Percentiles rank a stretch among this genome's conserved stretches.
These are phyloP conservation scores for Lamprologus sp. DNA, from an alignment of 2,113 vertebrate genomes.

Conservation along the genomic window DNA sequence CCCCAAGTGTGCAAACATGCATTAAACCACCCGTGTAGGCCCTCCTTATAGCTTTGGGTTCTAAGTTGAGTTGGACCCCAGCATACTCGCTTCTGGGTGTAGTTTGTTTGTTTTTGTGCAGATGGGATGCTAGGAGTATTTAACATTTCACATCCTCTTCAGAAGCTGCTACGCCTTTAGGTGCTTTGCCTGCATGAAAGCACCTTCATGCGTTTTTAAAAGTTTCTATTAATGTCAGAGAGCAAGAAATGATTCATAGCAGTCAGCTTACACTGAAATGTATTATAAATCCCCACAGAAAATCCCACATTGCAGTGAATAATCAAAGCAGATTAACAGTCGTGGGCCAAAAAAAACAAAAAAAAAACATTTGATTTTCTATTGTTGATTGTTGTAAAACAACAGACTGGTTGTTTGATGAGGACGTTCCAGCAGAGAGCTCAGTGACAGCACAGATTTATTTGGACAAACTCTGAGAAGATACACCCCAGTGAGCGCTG, in stretches of 20 bases:
- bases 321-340: background rate
- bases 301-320: background rate
- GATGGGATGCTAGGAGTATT: background rate
- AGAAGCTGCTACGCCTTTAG: background rate
- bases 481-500: background rate
- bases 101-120: background rate
- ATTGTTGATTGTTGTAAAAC: background rate
- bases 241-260: background rate
- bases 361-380: accelerated
- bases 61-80: background rate
- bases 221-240: background rate
- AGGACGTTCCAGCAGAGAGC: background rate
- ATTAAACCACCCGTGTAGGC: background rate
- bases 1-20: background rate
- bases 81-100: background rate
- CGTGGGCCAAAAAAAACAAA: background rate
- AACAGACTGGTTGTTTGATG: background rate
- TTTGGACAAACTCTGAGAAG: background rate
- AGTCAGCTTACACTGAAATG: background rate
- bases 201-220: background rate
- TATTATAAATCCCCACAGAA: background rate
- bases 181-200: background rate
- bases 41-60: background rate
- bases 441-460: background rate
- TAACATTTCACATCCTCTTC: background rate